Conservation (phyloP, 2,888 invertebrate species). For the Empis livida region DNA sequence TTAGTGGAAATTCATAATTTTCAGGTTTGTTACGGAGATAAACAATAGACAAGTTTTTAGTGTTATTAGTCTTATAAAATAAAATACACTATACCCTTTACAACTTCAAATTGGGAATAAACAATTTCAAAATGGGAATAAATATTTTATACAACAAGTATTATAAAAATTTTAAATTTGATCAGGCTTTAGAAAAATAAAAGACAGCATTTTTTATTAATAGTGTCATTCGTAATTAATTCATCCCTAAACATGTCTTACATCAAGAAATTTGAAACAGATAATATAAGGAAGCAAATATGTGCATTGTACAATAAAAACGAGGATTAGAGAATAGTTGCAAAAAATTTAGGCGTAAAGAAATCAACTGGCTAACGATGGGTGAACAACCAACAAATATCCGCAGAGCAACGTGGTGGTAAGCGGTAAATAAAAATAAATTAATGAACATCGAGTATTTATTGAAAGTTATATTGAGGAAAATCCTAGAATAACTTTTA, state of each 20-base stretch:
- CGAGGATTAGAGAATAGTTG: neutral
- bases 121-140: neutral
- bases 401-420: neutral
- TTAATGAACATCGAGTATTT: slow-evolving; percentile 1
- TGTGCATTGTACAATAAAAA: slow-evolving; percentile 1
- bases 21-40: no score
- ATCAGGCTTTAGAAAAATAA: neutral
- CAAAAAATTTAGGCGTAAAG: slow-evolving; percentile 2
- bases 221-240: slow-evolving; percentile 1
- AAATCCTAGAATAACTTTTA: slow-evolving; percentile 1
- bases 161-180: neutral
- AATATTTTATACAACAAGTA: neutral
- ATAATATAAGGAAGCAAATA: no score
- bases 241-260: slow-evolving; percentile 1
- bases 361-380: neutral
- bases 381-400: no score
- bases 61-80: no score
- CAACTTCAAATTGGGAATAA: no score
- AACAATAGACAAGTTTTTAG: no score
- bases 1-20: no score
- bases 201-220: neutral
- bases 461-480: neutral
- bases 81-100: no score
- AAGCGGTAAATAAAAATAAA: neutral
- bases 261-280: neutral